Evolutionary conservation across 2,888 invertebrate genomes (phyloP), one percentile per base, ranked within the genome.

Genomic region (Scaptomyza parva): DNA sequence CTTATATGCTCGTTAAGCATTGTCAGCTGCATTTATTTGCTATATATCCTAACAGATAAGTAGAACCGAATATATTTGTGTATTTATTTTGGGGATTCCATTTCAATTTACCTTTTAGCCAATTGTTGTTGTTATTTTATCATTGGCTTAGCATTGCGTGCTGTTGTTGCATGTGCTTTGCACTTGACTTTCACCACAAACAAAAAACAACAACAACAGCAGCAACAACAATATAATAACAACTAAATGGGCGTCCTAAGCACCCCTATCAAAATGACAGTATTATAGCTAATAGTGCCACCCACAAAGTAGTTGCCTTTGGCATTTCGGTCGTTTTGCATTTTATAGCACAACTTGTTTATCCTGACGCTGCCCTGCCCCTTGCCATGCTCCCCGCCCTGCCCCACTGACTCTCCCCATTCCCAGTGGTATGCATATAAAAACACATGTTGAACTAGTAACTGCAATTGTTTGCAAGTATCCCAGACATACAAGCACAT

Each of bases 101-200:
- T 66, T 73, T 77, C 58, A 64, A 44, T 68, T 61, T 64, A 48
- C 58, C 65, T 55, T 53, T 68, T 47, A 50, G 40, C 22, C 65
- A 59, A 72, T 63, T 67, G 64, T 22, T 41, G n/a, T 33, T 33
- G 26, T 73, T 47, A 20, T 17, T 39, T 61, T 45, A 33, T n/a
- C n/a, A n/a, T n/a, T n/a, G 58, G 55, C 59, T 58, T 58, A 14
- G 40, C 67, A 45, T 62, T 70, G 78, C 83, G 70, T 81, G 84
- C 18, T 68, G 84, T 20, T 68, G 41, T 62, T 60, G 64, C 55
- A 44, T 30, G 45, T 43, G 48, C 58, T 51, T 24, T 78, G 74
- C 74, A 63, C 77, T 79, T 82, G 77, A 77, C 74, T 76, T 70
- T 62, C 30, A 43, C 26, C 51, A 51, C 37, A 43, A n/a, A n/a